phyloP scores from a whole-genome alignment of 2,888 invertebrate genomes.

The Protophormia terraenovae region DNA sequence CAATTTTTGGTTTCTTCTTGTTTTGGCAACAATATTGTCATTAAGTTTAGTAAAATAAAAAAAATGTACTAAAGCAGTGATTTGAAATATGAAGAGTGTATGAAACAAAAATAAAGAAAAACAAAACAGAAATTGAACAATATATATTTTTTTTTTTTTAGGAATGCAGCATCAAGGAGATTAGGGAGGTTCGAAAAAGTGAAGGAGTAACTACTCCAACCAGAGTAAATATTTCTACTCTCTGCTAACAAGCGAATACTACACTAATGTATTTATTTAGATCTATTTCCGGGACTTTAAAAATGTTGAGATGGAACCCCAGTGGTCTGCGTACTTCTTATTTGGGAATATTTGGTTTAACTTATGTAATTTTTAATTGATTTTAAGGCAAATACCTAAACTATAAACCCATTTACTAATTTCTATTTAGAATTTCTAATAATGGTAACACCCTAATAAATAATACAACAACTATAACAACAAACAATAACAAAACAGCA shows the following conservation, averaged over 20 bases:
- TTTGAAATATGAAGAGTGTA: slow-evolving; percentile 48
- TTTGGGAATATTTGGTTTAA: no score
- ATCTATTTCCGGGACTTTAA: no score
- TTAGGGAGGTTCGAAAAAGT: background rate
- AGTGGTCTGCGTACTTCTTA: no score
- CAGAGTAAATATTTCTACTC: no score
- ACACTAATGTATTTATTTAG: no score
- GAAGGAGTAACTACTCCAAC: background rate
- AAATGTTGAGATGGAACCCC: no score
- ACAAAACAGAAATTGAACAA: slow-evolving; percentile 27
- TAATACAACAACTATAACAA: background rate
- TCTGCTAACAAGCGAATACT: no score
- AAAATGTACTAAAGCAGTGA: slow-evolving; percentile 19
- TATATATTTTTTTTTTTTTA: no score
- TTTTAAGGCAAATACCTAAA: no score
- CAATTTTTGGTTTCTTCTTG: slow-evolving; percentile 38
- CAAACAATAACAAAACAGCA: background rate
- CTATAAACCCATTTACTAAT: no score
- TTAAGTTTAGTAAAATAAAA: slow-evolving; percentile 56
- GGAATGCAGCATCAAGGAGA: slow-evolving; percentile 3
- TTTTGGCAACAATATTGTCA: slow-evolving; percentile 65
- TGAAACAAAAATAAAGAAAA: slow-evolving; percentile 49
- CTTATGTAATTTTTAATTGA: no score
- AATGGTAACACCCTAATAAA: slow-evolving; percentile 30
- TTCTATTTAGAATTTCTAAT: no score